Percentiles rank a stretch among this genome's conserved stretches.
phyloP scores from a whole-genome alignment of 2,888 invertebrate genomes.

The Isoperla grammatica region DNA sequence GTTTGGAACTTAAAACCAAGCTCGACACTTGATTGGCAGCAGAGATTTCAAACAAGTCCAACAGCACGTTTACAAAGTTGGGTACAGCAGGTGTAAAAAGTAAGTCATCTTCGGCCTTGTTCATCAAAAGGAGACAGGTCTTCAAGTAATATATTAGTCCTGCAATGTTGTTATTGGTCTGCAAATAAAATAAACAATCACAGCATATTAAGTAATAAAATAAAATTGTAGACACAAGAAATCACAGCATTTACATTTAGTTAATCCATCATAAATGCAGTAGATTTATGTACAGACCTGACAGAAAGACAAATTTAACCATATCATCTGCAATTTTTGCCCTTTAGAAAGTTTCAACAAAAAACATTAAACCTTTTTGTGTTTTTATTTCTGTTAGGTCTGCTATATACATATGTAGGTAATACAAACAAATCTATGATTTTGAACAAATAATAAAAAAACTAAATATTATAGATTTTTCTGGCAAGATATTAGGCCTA shows the following conservation, averaged over 20 bases:
- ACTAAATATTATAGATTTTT: no score
- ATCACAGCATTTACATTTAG: no score
- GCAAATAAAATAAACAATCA: neutral
- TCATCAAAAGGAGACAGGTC: conserved; percentile 29
- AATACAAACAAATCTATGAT: no score
- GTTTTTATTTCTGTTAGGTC: no score
- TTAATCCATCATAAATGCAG: neutral
- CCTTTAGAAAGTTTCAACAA: no score
- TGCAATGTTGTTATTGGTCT: conserved; percentile 1
- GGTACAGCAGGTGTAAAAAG: conserved; percentile 26
- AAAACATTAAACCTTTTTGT: no score
- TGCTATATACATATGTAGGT: no score
- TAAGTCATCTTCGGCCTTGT: conserved; percentile 20
- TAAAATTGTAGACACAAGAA: neutral
- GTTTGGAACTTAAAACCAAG: conserved; percentile 48
- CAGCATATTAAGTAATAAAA: neutral
- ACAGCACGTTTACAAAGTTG: conserved; percentile 41
- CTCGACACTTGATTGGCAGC: conserved; percentile 44
- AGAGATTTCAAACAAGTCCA: conserved; percentile 43
- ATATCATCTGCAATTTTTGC: no score
- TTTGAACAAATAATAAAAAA: no score
- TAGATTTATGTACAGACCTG: neutral
- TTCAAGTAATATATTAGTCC: conserved; percentile 35
- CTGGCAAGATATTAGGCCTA: neutral
- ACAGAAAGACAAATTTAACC: neutral